Conservation (phyloP, 1,140 invertebrate species). For the Coelopa frigida region DNA sequence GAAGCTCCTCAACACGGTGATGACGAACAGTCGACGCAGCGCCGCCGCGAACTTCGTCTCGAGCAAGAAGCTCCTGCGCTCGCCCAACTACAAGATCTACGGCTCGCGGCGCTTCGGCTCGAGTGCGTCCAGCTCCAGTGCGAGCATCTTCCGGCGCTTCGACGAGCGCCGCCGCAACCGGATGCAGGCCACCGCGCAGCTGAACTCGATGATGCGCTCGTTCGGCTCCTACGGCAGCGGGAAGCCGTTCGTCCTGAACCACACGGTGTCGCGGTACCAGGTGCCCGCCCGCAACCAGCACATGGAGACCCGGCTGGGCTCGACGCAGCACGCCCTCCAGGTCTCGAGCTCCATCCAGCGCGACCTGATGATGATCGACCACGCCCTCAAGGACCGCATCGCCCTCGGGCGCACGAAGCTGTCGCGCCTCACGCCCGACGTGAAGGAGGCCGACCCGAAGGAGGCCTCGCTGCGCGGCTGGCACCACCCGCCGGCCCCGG, state of each 20-base stretch:
- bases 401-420: not conserved
- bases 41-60: not conserved
- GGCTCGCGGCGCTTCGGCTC: constrained; percentile 12
- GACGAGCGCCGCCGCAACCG: constrained; percentile 8
- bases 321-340: constrained; percentile 1
- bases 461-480: constrained; percentile 4
- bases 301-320: not conserved
- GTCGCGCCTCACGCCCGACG: no score
- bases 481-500: constrained; percentile 7
- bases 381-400: not conserved
- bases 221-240: no score
- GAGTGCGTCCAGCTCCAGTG: constrained; percentile 12
- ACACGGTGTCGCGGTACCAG: constrained; percentile 3
- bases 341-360: constrained; percentile 4
- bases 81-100: constrained; percentile 13
- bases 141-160: constrained; percentile 10
- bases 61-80: constrained; percentile 4
- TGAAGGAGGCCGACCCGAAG: no score
- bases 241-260: no score
- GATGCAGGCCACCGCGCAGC: not conserved
- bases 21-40: not conserved
- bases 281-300: constrained; percentile 12
- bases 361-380: constrained; percentile 9
- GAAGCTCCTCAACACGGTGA: constrained; percentile 1
- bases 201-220: constrained; percentile 3